Conservation (phyloP, 2,888 invertebrate genomes). For the Heliconius sara region DNA sequence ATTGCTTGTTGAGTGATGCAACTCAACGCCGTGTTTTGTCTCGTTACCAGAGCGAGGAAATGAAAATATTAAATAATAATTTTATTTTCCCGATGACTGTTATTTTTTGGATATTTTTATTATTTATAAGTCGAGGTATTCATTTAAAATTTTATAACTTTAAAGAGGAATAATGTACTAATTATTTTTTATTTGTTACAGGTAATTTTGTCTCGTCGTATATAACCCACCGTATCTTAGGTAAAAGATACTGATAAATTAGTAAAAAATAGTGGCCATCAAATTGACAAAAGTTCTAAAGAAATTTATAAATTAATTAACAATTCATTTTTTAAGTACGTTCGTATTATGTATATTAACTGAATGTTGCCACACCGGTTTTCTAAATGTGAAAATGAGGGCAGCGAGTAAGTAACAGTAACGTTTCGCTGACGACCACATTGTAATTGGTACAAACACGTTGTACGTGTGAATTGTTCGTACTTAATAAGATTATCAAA, state of each 20-base stretch:
- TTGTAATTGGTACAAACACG: constrained; percentile 10
- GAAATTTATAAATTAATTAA: neutral
- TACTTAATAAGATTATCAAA: neutral
- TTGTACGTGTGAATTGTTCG: neutral
- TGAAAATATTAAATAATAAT: too few species aligned
- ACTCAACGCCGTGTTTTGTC: neutral
- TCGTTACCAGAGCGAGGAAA: neutral
- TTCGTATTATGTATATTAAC: constrained; percentile 4
- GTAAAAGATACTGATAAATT: too few species aligned
- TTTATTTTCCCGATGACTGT: too few species aligned
- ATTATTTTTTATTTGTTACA: neutral
- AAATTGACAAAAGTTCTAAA: neutral
- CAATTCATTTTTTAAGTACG: neutral
- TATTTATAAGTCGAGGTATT: too few species aligned
- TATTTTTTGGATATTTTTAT: too few species aligned
- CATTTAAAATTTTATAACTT: neutral
- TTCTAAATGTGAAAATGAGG: constrained; percentile 34
- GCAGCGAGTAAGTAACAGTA: constrained; percentile 28
- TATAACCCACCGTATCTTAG: too few species aligned
- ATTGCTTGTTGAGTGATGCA: too few species aligned
- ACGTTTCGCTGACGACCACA: constrained; percentile 20
- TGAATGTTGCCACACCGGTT: constrained; percentile 28
- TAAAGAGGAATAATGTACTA: neutral
- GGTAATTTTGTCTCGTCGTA: neutral
- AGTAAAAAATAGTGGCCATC: too few species aligned